A percentile compares a stretch with the other conserved stretches of the same genome.
Evolutionary conservation across 2,888 invertebrate genomes (phyloP).

Genomic region (Eremobia ochroleuca): DNA sequence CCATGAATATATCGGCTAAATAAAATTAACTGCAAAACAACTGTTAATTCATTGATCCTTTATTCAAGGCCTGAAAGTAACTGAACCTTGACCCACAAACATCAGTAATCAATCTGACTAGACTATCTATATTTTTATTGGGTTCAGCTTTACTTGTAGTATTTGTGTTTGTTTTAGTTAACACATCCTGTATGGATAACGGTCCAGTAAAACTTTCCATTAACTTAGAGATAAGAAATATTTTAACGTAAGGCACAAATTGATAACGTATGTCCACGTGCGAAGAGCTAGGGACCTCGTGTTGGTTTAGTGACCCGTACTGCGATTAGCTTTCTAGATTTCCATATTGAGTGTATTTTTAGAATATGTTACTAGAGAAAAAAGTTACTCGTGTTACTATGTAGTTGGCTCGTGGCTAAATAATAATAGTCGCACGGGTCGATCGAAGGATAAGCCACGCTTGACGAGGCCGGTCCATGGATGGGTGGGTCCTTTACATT

Average conservation of each 20-base stretch:
- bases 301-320: slow-evolving; percentile 44
- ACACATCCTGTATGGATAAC: slow-evolving; percentile 44
- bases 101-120: slow-evolving; percentile 7
- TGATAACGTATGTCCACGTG: slow-evolving; percentile 49
- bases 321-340: slow-evolving; percentile 34
- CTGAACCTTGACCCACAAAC: slow-evolving; percentile 20
- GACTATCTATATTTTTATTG: not conserved
- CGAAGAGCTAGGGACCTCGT: slow-evolving; percentile 37
- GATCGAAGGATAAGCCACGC: not conserved
- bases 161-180: not conserved
- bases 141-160: not conserved
- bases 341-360: slow-evolving; percentile 16
- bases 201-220: slow-evolving; percentile 44
- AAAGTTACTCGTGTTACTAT: not conserved
- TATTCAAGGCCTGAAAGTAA: slow-evolving; percentile 3
- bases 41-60: not conserved
- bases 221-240: slow-evolving; percentile 46
- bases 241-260: slow-evolving; percentile 26
- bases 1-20: not conserved
- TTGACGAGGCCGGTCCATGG: not conserved
- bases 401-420: not conserved
- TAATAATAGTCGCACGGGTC: not conserved
- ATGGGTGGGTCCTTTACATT: not conserved
- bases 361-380: slow-evolving; percentile 7
- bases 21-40: not conserved